Evolutionary conservation across 2,888 invertebrate genomes (phyloP).

Genomic region (Drosophila formosana): DNA sequence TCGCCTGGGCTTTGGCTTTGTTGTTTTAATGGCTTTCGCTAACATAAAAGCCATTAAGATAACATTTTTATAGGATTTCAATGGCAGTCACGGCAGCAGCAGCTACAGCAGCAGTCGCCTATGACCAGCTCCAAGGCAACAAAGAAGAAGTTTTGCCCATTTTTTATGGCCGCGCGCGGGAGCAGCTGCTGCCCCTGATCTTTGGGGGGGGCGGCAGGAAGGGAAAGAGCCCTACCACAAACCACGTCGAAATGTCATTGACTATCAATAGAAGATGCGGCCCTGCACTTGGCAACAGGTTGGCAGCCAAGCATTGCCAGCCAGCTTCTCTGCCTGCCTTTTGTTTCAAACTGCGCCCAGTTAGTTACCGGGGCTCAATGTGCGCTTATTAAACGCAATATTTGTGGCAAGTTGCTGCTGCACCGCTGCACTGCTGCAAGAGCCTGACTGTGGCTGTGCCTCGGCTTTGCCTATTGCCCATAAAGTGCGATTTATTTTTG

Average conservation of each 20-base stretch:
- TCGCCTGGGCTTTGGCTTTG: slow-evolving; percentile 59
- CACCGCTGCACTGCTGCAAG: neutral
- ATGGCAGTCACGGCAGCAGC: slow-evolving; percentile 67
- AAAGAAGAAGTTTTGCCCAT: slow-evolving; percentile 61
- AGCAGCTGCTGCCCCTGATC: slow-evolving; percentile 22
- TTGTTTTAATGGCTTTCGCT: slow-evolving; percentile 81
- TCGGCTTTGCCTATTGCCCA: slow-evolving; percentile 53
- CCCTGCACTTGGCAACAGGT: slow-evolving; percentile 47
- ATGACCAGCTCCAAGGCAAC: slow-evolving; percentile 50
- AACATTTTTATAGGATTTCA: slow-evolving; percentile 81
- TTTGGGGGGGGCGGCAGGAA: slow-evolving; percentile 1
- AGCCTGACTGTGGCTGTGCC: slow-evolving; percentile 24
- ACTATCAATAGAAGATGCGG: slow-evolving; percentile 78
- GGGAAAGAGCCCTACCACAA: slow-evolving; percentile 60
- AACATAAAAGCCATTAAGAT: slow-evolving; percentile 84
- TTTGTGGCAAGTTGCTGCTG: slow-evolving; percentile 68
- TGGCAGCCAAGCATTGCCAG: slow-evolving; percentile 16
- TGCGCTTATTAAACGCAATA: slow-evolving; percentile 81
- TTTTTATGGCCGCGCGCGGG: slow-evolving; percentile 55
- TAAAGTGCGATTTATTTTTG: slow-evolving; percentile 81
- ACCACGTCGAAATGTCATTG: slow-evolving; percentile 78
- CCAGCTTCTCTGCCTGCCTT: slow-evolving; percentile 30
- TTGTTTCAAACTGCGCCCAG: slow-evolving; percentile 67
- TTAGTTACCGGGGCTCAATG: slow-evolving; percentile 58
- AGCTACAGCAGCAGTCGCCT: slow-evolving; percentile 31